A percentile compares a stretch with the other conserved stretches of the same genome.
phyloP scores from a whole-genome alignment of 2,888 invertebrate genomes.

The Choristoneura rosaceana region DNA sequence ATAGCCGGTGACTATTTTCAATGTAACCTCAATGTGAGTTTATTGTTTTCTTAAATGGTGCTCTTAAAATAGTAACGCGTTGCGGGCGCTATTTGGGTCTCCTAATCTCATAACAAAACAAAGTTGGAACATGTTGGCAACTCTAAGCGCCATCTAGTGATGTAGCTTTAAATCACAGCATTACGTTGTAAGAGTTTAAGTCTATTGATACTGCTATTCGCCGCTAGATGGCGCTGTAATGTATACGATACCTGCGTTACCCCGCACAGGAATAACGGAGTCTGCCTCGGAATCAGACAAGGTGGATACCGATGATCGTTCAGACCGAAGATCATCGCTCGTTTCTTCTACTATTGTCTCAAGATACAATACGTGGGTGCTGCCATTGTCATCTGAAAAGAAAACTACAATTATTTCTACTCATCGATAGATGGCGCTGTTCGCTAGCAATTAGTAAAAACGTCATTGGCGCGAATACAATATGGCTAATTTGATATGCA shows the following conservation, averaged over 20 bases:
- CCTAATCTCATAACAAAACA: constrained; percentile 7
- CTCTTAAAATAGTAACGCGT: not conserved
- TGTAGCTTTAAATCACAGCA: not conserved
- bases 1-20: constrained; percentile 10
- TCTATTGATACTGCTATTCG: constrained; percentile 50
- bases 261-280: constrained; percentile 90
- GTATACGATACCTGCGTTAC: constrained; percentile 65
- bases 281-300: constrained; percentile 92
- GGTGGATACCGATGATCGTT: constrained; percentile 87
- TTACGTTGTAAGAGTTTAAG: not conserved
- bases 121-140: not conserved
- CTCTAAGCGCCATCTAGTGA: constrained; percentile 34
- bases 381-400: constrained; percentile 76
- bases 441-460: not conserved
- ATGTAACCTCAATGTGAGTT: constrained; percentile 10
- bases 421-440: constrained; percentile 59
- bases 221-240: constrained; percentile 64
- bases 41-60: constrained; percentile 9
- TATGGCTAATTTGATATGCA: not conserved
- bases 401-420: constrained; percentile 46
- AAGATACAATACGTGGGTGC: constrained; percentile 88
- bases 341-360: constrained; percentile 96
- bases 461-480: not conserved
- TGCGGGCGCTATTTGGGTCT: constrained; percentile 18
- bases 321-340: constrained; percentile 92